These are phyloP conservation scores for Acanthopleura granulata DNA, from an alignment of 2,888 invertebrate species.

Conservation along the genomic window DNA sequence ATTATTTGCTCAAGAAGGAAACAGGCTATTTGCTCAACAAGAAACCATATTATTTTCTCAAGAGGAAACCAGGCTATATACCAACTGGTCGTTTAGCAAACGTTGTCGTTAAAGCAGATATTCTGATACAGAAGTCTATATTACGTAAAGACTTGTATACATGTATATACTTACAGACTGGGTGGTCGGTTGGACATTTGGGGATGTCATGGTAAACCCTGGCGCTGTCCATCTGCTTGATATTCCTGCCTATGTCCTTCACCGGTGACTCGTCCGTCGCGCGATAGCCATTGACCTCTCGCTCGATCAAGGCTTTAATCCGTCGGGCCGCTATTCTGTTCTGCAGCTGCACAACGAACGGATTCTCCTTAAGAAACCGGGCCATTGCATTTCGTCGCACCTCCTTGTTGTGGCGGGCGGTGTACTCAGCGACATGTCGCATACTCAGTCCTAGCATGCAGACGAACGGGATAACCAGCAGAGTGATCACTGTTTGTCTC, in stretches of 20 bases:
- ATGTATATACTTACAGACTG: conserved; percentile 12
- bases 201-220: neutral
- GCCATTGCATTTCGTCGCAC: neutral
- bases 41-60: too few species aligned
- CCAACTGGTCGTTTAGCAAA: too few species aligned
- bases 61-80: too few species aligned
- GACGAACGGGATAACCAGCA: conserved; percentile 3
- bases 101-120: too few species aligned
- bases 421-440: neutral
- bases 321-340: neutral
- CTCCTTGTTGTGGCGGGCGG: neutral
- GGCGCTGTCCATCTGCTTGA: neutral
- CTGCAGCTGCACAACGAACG: neutral
- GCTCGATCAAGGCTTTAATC: neutral
- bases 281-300: neutral
- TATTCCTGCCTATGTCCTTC: conserved; percentile 3
- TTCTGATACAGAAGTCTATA: too few species aligned
- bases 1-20: too few species aligned
- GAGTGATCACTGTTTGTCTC: neutral
- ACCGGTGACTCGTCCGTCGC: neutral
- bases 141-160: too few species aligned
- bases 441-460: neutral
- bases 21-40: too few species aligned
- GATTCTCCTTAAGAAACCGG: neutral
- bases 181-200: neutral